phyloP scores from a whole-genome alignment of 1,140 invertebrate species.

The Euglossa dilemma region DNA sequence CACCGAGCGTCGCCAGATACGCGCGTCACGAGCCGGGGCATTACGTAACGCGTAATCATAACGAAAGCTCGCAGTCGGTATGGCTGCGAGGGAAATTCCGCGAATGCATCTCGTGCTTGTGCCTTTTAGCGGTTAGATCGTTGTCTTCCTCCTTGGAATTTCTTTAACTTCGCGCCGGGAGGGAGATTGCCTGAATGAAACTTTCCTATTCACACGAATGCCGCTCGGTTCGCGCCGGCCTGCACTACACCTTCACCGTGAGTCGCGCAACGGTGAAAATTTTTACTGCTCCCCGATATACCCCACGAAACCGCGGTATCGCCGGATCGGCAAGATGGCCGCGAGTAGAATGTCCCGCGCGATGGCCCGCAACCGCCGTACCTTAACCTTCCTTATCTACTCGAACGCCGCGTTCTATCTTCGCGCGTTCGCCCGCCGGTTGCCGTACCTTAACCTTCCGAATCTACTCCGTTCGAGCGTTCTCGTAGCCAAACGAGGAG shows the following conservation, averaged over 20 bases:
- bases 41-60: conserved; percentile 36
- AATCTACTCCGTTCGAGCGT: too few relatives aligned
- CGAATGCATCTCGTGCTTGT: not conserved
- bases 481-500: not conserved
- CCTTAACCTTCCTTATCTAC: not conserved
- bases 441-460: too few relatives aligned
- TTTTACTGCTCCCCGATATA: too few relatives aligned
- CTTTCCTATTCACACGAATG: not conserved
- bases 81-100: conserved; percentile 8
- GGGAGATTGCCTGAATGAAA: not conserved
- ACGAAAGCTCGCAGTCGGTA: conserved; percentile 22
- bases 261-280: too few relatives aligned
- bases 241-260: too few relatives aligned
- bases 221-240: not conserved
- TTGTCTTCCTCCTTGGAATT: conserved; percentile 10
- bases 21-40: conserved; percentile 25
- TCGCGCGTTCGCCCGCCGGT: too few relatives aligned
- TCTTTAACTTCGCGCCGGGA: not conserved
- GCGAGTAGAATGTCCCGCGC: too few relatives aligned
- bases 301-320: too few relatives aligned
- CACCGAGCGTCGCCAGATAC: conserved; percentile 30
- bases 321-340: too few relatives aligned
- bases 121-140: not conserved
- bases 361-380: too few relatives aligned
- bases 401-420: not conserved